These are phyloP conservation scores for Hirundichthys speculiger DNA, from an alignment of 2,113 vertebrate species.

Conservation along the genomic window DNA sequence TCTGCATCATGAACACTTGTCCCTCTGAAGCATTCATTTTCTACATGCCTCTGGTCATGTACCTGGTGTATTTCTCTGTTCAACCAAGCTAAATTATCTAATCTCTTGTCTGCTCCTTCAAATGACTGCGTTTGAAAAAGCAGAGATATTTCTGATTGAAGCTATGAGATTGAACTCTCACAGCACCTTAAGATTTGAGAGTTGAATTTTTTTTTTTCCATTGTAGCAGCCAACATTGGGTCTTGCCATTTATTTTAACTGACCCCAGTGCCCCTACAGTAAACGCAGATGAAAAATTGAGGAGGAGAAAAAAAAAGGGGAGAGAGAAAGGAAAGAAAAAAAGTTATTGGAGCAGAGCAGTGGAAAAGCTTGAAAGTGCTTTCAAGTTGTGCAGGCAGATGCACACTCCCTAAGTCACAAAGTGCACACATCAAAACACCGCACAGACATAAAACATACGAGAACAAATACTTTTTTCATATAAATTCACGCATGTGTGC, in stretches of 20 bases:
- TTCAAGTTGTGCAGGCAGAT: slow-evolving; percentile 62
- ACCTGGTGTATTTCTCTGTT: not conserved
- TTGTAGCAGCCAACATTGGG: slow-evolving; percentile 5
- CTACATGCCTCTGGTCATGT: too few species aligned
- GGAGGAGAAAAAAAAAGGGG: slow-evolving; percentile 1
- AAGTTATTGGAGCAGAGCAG: slow-evolving; percentile 63
- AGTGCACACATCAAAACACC: slow-evolving; percentile 9
- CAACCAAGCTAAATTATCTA: slow-evolving; percentile 2
- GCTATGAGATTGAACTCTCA: not conserved
- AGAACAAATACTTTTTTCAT: too few species aligned
- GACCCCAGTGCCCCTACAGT: slow-evolving; percentile 44
- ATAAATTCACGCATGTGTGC: not conserved
- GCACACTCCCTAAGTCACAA: slow-evolving; percentile 21
- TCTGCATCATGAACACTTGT: too few species aligned
- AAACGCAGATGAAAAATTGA: slow-evolving; percentile 33
- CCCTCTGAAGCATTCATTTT: too few species aligned
- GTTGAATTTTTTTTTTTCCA: slow-evolving; percentile 1
- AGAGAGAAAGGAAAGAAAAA: slow-evolving; percentile 2
- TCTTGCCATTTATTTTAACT: slow-evolving; percentile 58
- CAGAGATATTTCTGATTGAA: not conserved
- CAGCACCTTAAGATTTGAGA: slow-evolving; percentile 17
- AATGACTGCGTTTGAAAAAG: not conserved
- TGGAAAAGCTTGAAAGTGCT: slow-evolving; percentile 61
- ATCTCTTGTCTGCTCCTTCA: not conserved
- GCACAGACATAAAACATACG: not conserved